Conservation (phyloP, 2,888 invertebrate species). For the Copidosoma aretas region DNA sequence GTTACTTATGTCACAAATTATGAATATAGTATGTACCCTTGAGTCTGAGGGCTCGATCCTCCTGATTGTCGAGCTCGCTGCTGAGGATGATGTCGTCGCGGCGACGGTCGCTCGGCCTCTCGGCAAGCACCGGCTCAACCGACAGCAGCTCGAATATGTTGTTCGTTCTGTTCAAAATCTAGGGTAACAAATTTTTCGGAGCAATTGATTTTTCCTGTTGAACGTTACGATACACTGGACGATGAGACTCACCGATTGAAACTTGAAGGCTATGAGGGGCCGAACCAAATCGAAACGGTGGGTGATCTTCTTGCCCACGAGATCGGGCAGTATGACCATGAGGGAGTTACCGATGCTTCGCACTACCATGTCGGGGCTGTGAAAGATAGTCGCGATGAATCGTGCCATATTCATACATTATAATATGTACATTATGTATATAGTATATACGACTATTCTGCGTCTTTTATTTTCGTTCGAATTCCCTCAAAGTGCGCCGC, state of each 20-base stretch:
- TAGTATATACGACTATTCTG: no score
- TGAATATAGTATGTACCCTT: no score
- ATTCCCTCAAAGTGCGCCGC: no score
- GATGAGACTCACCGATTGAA: constrained; percentile 81
- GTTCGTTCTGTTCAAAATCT: constrained; percentile 94
- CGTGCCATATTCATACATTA: no score
- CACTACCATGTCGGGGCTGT: constrained; percentile 85
- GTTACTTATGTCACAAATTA: not conserved
- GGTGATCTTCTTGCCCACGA: constrained; percentile 87
- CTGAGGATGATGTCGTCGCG: constrained; percentile 67
- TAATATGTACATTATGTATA: no score
- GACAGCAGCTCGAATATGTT: constrained; percentile 96
- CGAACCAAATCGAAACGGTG: constrained; percentile 91
- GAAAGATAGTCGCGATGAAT: no score
- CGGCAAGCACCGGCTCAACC: constrained; percentile 81
- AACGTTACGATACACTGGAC: no score
- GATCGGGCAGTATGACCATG: constrained; percentile 86
- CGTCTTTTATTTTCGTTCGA: no score
- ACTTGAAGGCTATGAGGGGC: constrained; percentile 92
- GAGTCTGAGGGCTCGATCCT: constrained; percentile 67
- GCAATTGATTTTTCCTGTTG: no score
- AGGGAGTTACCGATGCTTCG: constrained; percentile 89
- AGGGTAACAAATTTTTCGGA: constrained; percentile 33
- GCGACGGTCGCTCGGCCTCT: constrained; percentile 66
- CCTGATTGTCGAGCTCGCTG: constrained; percentile 72